Percentiles rank a stretch among this genome's conserved stretches.
phyloP scores from a whole-genome alignment of 2,888 invertebrate species.

The Scaptomyza polygonia region DNA sequence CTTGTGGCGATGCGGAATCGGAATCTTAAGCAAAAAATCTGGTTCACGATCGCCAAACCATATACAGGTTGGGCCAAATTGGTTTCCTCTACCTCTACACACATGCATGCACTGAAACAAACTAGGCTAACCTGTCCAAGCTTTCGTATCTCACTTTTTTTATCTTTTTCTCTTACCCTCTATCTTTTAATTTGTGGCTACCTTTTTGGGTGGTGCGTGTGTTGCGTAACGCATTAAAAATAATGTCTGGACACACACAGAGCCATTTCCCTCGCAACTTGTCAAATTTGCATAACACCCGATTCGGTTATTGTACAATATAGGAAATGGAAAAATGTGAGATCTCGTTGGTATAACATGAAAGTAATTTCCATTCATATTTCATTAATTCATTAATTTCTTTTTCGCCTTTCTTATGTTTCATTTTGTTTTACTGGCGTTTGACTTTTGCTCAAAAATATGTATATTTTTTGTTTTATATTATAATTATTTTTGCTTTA shows the following conservation, averaged over 20 bases:
- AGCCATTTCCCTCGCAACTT: constrained; percentile 53
- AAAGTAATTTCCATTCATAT: constrained; percentile 50
- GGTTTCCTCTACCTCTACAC: no score
- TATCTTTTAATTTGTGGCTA: background rate
- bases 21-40: constrained; percentile 36
- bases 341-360: constrained; percentile 16
- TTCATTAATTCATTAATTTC: constrained; percentile 2
- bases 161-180: background rate
- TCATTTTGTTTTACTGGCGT: constrained; percentile 21
- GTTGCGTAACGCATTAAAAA: constrained; percentile 52
- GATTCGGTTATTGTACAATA: constrained; percentile 53
- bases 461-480: constrained; percentile 10
- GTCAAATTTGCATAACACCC: constrained; percentile 58
- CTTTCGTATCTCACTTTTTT: background rate
- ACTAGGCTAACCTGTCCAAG: constrained; percentile 56
- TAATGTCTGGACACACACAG: constrained; percentile 44
- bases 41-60: constrained; percentile 47
- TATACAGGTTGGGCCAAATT: constrained; percentile 49
- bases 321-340: constrained; percentile 49
- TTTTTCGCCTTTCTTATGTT: background rate
- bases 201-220: constrained; percentile 51
- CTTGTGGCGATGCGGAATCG: constrained; percentile 42
- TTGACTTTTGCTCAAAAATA: constrained; percentile 40
- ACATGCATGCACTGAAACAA: constrained; percentile 15
- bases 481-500: constrained; percentile 2